Base-by-base conservation (phyloP, 35 echinoderm and acorn worm species). In the Holothuria glaberrima region DNA sequence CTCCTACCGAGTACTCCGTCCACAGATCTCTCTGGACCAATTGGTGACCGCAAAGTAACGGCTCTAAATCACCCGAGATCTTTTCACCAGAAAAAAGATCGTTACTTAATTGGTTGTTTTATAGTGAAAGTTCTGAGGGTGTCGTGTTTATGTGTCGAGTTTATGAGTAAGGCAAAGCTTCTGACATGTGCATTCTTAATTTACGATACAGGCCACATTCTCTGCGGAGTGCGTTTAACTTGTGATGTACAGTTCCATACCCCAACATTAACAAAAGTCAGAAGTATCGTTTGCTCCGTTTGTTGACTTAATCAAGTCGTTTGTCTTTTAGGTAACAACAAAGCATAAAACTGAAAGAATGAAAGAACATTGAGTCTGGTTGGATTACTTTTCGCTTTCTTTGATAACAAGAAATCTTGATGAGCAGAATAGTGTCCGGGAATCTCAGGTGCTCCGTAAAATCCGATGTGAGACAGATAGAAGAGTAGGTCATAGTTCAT, bases 291-390 rank as follows among this genome's bases (percentile, higher is more conserved):
- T 26, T 17, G 19, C 20, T 48, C 25, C 16, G 74, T 48, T 78
- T 78, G 74, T 78, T 78, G 74, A 78, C 74, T 78, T 78, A 78
- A 78, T 48, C 74, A 78, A 78, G 74, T 78, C 74, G 74, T 78
- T 78, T 78, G 74, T 78, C 74, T 48, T 54, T 54, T 14, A 54
- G 50, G 50, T 54, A 54, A 54, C 9, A 54, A 54, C 50, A 54
- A 54, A 54, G 13, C 50, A 54, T 54, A 54, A n/a, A 54, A 54
- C 9, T 54, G 50, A 9, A 54, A 54, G 5, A 7, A 54, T 9
- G 3, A 54, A 54, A 54, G 50, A 54, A 54, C 50, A 54, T 54
- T 54, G 50, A 0, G 5, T 54, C 7, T 0, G 50, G 50, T 14
- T 9, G 50, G 50, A 54, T 54, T 54, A 5, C 13, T 54, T 54